Percentiles rank a stretch among this genome's conserved stretches.
These are phyloP conservation scores for Poicephalus gulielmi DNA, from an alignment of 2,113 vertebrate species.

Conservation along the genomic window DNA sequence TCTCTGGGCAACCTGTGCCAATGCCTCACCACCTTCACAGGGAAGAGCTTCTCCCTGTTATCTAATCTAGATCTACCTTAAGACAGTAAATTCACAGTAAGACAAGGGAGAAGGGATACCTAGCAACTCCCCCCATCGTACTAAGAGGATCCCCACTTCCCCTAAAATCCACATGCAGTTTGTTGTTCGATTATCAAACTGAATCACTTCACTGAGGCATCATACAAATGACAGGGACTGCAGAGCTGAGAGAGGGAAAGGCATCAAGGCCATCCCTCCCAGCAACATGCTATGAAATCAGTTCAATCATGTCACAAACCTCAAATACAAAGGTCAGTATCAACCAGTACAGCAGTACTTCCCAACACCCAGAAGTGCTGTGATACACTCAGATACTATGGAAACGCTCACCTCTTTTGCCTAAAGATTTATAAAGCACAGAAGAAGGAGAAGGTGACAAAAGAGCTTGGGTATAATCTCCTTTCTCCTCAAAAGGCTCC, in stretches of 20 bases:
- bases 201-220: background rate
- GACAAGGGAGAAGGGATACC: background rate
- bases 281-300: background rate
- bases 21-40: background rate
- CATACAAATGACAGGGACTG: background rate
- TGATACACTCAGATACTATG: fast-evolving
- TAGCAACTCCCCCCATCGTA: background rate
- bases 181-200: background rate
- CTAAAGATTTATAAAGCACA: background rate
- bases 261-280: background rate
- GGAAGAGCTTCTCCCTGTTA: background rate
- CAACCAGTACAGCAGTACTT: background rate
- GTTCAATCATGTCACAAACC: background rate
- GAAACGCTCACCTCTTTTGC: background rate
- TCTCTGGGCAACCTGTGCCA: background rate
- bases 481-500: background rate
- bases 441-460: background rate
- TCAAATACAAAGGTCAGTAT: background rate
- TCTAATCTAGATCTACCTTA: background rate
- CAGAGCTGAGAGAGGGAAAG: background rate
- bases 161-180: background rate
- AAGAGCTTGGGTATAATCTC: background rate
- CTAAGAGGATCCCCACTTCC: background rate
- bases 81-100: background rate
- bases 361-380: background rate